Conservation (phyloP, 2,797 vertebrate genomes). For the Taenioides sp. region DNA sequence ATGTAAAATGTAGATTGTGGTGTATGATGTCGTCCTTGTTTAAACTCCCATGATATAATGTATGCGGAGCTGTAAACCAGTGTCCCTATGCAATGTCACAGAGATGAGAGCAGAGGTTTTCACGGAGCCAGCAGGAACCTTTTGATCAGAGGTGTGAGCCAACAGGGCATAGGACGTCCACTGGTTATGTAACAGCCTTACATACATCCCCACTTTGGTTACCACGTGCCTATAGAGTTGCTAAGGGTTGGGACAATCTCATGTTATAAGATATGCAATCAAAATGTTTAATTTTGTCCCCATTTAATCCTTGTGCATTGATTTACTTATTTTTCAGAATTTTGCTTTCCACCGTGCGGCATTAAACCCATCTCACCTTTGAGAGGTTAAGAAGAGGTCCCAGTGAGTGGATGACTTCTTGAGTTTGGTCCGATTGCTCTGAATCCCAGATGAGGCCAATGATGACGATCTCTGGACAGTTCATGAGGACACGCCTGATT, state of each 20-base stretch:
- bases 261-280: neutral
- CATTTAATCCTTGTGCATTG: neutral
- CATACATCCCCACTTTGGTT: conserved; percentile 70
- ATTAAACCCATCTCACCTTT: conserved; percentile 75
- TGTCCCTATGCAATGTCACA: conserved; percentile 14
- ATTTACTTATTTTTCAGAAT: neutral
- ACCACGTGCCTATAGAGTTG: conserved; percentile 23
- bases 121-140: conserved; percentile 61
- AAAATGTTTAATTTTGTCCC: neutral
- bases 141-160: conserved; percentile 61
- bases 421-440: conserved; percentile 93
- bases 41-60: conserved; percentile 37
- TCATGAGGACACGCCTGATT: conserved; percentile 96
- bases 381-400: conserved; percentile 89
- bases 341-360: no score
- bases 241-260: neutral
- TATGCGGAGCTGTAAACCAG: neutral
- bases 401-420: conserved; percentile 89
- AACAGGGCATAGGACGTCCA: conserved; percentile 59
- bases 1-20: conserved; percentile 37
- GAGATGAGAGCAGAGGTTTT: conserved; percentile 42
- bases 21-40: conserved; percentile 14
- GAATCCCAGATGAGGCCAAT: conserved; percentile 97
- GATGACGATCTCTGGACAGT: conserved; percentile 97
- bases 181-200: conserved; percentile 67